Evolutionary conservation across 1,140 invertebrate genomes (phyloP), one percentile per base, ranked within the genome.

Genomic region (Pararge aegeria): DNA sequence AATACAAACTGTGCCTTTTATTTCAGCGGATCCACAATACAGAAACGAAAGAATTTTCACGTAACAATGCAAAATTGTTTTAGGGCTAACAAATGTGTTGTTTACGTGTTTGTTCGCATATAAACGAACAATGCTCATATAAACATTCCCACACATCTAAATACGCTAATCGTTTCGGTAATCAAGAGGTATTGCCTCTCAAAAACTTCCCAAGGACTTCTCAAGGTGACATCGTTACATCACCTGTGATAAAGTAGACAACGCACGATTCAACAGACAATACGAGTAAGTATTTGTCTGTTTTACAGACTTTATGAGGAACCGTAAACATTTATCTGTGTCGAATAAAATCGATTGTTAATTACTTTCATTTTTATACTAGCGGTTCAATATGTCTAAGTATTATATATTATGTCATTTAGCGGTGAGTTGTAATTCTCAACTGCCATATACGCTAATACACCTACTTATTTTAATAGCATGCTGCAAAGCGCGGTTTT

Each of bases 81-180:
- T 40, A 16, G 16, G 38, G 16, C 16, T 16, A 1, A 9, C 15
- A 46, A 19, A 46, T 16, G 42, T 5, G 42, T 46, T 42, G 38
- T 42, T 42, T 0, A 46, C 16, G 19, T 46, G 1, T 12, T 34
- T 10, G 9, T 2, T 3, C n/a, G 21, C 13, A 19, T 24, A 30
- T 48, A 16, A 34, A 44, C 38, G 30, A 38, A 48, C 21, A 56
- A 53, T 48, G 16, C 53, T 46, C 42, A 49, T 40, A 60, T 46
- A 59, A 29, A 59, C 38, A 63, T 78, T 78, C 67, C 65, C 75
- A 76, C 67, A 70, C 21, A 64, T 68, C 51, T 70, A 71, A 78
- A 75, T 69, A 67, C 57, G 69, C 60, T 78, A 78, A 78, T 78
- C 64, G 69, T 65, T 63, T 62, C 53, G 57, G 57, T 62, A 73